Conservation (phyloP, 2,113 vertebrate genomes). For the Peromyscus californicus region DNA sequence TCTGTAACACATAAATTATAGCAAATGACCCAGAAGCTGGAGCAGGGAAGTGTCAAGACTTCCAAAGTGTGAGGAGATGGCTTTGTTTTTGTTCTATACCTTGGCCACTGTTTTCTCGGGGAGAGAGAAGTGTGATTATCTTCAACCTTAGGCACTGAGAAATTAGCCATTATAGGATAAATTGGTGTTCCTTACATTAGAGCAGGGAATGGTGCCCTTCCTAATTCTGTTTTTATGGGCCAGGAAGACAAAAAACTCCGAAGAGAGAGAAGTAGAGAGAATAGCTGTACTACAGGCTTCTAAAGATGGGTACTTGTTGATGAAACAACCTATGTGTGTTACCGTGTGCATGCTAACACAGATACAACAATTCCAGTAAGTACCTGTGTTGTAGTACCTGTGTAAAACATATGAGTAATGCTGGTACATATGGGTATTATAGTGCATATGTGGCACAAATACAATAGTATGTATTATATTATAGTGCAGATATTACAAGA, state of each 20-base stretch:
- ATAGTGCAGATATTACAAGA: background rate
- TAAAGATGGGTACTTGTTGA: background rate
- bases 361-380: background rate
- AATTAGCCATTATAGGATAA: background rate
- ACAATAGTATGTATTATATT: background rate
- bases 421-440: background rate
- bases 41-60: background rate
- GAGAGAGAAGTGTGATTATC: background rate
- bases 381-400: background rate
- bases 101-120: background rate
- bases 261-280: background rate
- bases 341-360: background rate
- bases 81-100: slow-evolving; percentile 12
- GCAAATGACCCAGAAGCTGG: slow-evolving; percentile 45
- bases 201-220: background rate
- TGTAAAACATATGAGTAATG: background rate
- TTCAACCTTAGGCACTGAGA: background rate
- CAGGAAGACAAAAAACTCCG: background rate
- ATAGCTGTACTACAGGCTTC: background rate
- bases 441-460: background rate
- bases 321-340: background rate
- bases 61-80: background rate
- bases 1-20: slow-evolving; percentile 70
- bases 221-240: background rate
- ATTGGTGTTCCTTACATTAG: background rate